A percentile compares a stretch with the other conserved stretches of the same genome.
phyloP scores from a whole-genome alignment of 2,888 invertebrate species.

The Helicoverpa assulta region DNA sequence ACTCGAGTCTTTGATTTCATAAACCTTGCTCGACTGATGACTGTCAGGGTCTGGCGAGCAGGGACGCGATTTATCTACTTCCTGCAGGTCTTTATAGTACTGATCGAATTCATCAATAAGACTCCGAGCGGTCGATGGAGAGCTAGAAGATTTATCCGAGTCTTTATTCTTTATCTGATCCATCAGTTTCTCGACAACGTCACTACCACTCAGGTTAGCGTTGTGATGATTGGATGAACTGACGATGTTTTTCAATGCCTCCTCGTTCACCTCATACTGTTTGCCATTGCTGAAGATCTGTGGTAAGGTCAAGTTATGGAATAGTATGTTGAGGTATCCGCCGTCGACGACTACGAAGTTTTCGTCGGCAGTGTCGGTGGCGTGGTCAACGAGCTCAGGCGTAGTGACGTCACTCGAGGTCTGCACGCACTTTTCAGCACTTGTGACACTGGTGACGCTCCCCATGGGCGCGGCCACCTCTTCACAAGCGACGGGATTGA shows the following conservation, averaged over 20 bases:
- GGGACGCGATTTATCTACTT: slow-evolving; percentile 66
- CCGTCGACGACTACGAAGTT: slow-evolving; percentile 84
- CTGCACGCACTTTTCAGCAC: slow-evolving; percentile 83
- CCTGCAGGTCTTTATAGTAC: slow-evolving; percentile 78
- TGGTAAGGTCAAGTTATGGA: slow-evolving; percentile 80
- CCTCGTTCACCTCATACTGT: slow-evolving; percentile 86
- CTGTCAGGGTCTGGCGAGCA: slow-evolving; percentile 58
- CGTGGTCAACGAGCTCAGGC: slow-evolving; percentile 53
- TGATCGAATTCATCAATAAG: slow-evolving; percentile 85
- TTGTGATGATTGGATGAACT: slow-evolving; percentile 74
- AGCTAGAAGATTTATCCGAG: slow-evolving; percentile 70
- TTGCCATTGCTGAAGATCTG: slow-evolving; percentile 84
- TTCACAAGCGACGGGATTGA: slow-evolving; percentile 9
- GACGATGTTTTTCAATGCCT: slow-evolving; percentile 82
- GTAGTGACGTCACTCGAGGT: slow-evolving; percentile 76
- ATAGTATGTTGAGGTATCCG: slow-evolving; percentile 84
- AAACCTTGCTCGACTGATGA: slow-evolving; percentile 43
- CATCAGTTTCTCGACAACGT: slow-evolving; percentile 76
- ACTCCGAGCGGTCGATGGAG: slow-evolving; percentile 85
- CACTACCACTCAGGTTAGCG: slow-evolving; percentile 66
- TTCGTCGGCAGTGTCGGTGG: slow-evolving; percentile 75
- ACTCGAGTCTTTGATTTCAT: slow-evolving; percentile 60
- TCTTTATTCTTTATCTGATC: slow-evolving; percentile 78
- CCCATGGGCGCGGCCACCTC: slow-evolving; percentile 41
- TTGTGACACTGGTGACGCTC: slow-evolving; percentile 64